Percentiles rank a stretch among this genome's conserved stretches.
Evolutionary conservation across 2,888 invertebrate species (phyloP).

Genomic region (Philhelius pedissequus): DNA sequence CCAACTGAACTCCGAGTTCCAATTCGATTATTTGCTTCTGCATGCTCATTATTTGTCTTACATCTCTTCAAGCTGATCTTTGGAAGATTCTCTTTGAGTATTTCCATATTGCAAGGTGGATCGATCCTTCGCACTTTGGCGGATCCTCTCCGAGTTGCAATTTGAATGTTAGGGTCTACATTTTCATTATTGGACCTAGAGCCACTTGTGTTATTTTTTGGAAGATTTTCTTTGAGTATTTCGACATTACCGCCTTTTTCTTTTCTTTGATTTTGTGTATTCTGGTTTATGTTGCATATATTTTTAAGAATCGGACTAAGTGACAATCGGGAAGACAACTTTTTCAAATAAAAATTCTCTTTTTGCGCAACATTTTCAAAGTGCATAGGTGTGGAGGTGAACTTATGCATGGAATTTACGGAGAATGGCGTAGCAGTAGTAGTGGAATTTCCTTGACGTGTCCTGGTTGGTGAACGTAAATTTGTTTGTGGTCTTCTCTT

Average conservation of each 20-base stretch:
- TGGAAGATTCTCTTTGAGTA: background rate
- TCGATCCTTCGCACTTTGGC: background rate
- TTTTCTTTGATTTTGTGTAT: background rate
- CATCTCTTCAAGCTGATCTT: background rate
- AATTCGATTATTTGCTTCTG: background rate
- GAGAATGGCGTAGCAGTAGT: background rate
- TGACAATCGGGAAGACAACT: background rate
- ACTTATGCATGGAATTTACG: background rate
- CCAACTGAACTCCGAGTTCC: background rate
- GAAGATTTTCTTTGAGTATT: background rate
- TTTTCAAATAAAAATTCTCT: background rate
- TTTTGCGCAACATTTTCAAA: background rate
- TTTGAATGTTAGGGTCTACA: background rate
- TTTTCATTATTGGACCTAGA: background rate
- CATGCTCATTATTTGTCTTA: background rate
- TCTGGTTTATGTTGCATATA: background rate
- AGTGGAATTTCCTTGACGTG: no score
- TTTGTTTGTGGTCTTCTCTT: background rate
- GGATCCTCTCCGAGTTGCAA: background rate
- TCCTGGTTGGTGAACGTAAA: background rate
- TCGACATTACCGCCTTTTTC: background rate
- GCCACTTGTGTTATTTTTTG: background rate
- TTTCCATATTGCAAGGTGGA: background rate
- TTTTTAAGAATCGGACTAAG: background rate
- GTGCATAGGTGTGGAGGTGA: slow-evolving; percentile 28